Base-by-base conservation (phyloP, 1,140 invertebrate species). In the Chironomus tepperi region DNA sequence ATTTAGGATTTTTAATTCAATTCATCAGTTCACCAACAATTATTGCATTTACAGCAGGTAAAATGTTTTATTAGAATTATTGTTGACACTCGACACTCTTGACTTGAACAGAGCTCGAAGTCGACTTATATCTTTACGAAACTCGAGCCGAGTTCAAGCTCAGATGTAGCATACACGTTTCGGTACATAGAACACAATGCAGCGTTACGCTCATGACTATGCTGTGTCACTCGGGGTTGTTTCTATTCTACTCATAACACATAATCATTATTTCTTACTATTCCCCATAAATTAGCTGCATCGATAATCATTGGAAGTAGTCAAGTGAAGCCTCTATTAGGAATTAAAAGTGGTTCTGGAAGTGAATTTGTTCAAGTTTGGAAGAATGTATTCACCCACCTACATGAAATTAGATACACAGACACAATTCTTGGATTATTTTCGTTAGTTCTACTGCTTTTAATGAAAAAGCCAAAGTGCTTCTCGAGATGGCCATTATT, bases 1-100 rank as follows among this genome's bases (percentile, higher is more conserved):
- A 93, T 78, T 84, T 97, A 78, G 96, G 96, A 77, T 95, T 98
- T 76, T 85, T 98, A 19, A 91, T 98, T 73, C 94, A 96, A 82
- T 98, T 97, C 81, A 97, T 98, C 79, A 96, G 95, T 0, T 88
- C 93, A 70, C 94, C 96, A 6, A 95, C 98, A 9, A 96, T 95
- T 0, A 94, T 93, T 74, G 94, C 94, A 0, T 98, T 97, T 79
- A 97, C 95, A 0, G 95, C 94, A 34, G 24, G 24, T 34, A 34
- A n/a, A n/a, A n/a, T n/a, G n/a, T n/a, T n/a, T n/a, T n/a, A n/a
- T n/a, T n/a, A n/a, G n/a, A n/a, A n/a, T n/a, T n/a, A n/a, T n/a
- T n/a, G n/a, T n/a, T n/a, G n/a, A n/a, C n/a, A n/a, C n/a, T n/a
- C n/a, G n/a, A n/a, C n/a, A n/a, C n/a, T n/a, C n/a, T n/a, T n/a